These are phyloP conservation scores for Phlogophora meticulosa DNA, from an alignment of 2,888 invertebrate genomes.

Conservation along the genomic window DNA sequence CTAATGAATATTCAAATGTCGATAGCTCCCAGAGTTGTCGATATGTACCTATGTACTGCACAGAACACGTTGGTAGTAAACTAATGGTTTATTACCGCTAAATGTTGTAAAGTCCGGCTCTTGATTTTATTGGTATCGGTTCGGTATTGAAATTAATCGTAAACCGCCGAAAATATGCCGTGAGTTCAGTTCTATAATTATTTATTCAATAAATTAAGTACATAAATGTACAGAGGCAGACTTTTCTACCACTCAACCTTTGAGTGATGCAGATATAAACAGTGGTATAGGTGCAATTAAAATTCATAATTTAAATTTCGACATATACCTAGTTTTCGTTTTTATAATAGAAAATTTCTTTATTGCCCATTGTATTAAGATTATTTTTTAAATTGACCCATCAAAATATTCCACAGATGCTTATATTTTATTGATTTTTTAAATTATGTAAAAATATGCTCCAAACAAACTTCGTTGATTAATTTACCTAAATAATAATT, in stretches of 20 bases:
- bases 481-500: conserved; percentile 23
- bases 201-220: conserved; percentile 30
- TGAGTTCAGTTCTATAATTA: conserved; percentile 41
- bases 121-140: conserved; percentile 44
- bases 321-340: too few relatives aligned
- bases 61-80: conserved; percentile 59
- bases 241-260: too few relatives aligned
- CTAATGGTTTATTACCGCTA: conserved; percentile 60
- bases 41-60: conserved; percentile 56
- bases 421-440: too few relatives aligned
- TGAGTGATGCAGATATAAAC: too few relatives aligned
- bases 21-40: conserved; percentile 68
- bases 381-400: too few relatives aligned
- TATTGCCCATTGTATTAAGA: too few relatives aligned
- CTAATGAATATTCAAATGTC: conserved; percentile 78
- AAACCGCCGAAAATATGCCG: conserved; percentile 36
- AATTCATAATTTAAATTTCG: too few relatives aligned
- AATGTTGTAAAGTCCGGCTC: conserved; percentile 41
- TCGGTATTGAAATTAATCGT: conserved; percentile 45
- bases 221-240: too few relatives aligned
- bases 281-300: too few relatives aligned
- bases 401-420: too few relatives aligned
- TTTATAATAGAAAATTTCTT: too few relatives aligned
- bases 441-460: too few relatives aligned
- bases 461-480: conserved; percentile 21